A percentile compares a stretch with the other conserved stretches of the same genome.
These are phyloP conservation scores for Callipepla californica DNA, from an alignment of 2,113 vertebrate species.

Conservation along the genomic window DNA sequence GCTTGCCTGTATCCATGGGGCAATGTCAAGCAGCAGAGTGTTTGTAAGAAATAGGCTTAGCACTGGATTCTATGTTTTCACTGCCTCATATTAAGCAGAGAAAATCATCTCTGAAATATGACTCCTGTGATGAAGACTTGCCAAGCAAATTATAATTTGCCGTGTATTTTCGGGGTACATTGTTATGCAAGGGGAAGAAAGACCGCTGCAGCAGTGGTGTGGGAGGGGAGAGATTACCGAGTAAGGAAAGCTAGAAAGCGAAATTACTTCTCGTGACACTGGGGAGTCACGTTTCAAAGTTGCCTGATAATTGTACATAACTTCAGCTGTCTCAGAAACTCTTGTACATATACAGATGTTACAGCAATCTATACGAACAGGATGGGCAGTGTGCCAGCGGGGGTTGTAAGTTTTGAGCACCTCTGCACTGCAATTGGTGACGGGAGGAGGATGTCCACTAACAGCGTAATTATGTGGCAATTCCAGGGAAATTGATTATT, in stretches of 20 bases:
- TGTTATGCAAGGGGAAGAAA: background rate
- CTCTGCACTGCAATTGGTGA: background rate
- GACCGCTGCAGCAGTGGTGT: background rate
- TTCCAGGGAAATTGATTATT: slow-evolving; percentile 58
- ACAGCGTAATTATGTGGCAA: slow-evolving; percentile 51
- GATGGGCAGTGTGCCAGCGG: slow-evolving; percentile 2
- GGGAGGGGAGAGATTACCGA: background rate
- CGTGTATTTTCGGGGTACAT: slow-evolving; percentile 25
- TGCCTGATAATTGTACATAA: slow-evolving; percentile 11
- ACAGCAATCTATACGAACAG: slow-evolving; percentile 3
- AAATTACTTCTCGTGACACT: slow-evolving; percentile 22
- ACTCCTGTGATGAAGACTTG: slow-evolving; percentile 21
- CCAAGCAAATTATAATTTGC: slow-evolving; percentile 53
- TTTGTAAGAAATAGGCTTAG: background rate
- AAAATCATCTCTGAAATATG: slow-evolving; percentile 11
- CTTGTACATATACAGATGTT: slow-evolving; percentile 7
- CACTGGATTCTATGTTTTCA: background rate
- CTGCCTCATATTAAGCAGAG: slow-evolving; percentile 13
- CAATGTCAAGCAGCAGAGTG: slow-evolving; percentile 4
- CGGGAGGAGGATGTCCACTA: slow-evolving; percentile 34
- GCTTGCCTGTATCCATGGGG: background rate
- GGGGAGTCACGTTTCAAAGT: slow-evolving; percentile 31
- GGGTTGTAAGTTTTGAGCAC: slow-evolving; percentile 6
- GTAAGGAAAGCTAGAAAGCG: slow-evolving; percentile 15
- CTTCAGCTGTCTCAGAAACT: slow-evolving; percentile 52